Conservation (phyloP, 2,888 invertebrate species). For the Allophyes oxyacanthae region DNA sequence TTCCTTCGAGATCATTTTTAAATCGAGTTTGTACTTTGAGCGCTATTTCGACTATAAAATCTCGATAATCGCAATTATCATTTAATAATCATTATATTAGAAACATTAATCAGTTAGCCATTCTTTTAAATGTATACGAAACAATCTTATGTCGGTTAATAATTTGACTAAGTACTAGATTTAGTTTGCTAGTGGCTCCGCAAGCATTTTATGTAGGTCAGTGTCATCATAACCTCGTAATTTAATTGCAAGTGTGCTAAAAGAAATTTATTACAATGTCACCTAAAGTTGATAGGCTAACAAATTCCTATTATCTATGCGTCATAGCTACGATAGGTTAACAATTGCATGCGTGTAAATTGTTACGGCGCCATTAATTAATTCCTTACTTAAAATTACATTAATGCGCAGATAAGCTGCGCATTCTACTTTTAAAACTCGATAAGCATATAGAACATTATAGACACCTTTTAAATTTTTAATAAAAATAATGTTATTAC, state of each 20-base stretch:
- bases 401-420: slow-evolving; percentile 4
- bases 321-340: slow-evolving; percentile 14
- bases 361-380: slow-evolving; percentile 17
- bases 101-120: no score
- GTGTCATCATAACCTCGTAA: background rate
- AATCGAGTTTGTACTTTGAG: no score
- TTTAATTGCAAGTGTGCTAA: background rate
- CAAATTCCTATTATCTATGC: slow-evolving; percentile 31
- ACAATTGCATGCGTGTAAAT: slow-evolving; percentile 26
- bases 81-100: no score
- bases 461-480: slow-evolving; percentile 24
- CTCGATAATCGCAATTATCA: no score
- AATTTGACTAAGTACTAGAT: no score
- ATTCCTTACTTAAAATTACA: slow-evolving; percentile 13
- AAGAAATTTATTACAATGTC: slow-evolving; percentile 15
- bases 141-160: no score
- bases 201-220: no score
- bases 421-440: slow-evolving; percentile 29
- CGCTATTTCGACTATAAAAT: no score
- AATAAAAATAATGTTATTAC: slow-evolving; percentile 15
- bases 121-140: no score
- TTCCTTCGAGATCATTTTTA: no score
- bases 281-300: slow-evolving; percentile 22
- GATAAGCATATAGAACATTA: slow-evolving; percentile 18
- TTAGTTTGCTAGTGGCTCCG: no score